Evolutionary conservation across 1,140 invertebrate genomes (phyloP).

Genomic region (Temnothorax longispinosus): DNA sequence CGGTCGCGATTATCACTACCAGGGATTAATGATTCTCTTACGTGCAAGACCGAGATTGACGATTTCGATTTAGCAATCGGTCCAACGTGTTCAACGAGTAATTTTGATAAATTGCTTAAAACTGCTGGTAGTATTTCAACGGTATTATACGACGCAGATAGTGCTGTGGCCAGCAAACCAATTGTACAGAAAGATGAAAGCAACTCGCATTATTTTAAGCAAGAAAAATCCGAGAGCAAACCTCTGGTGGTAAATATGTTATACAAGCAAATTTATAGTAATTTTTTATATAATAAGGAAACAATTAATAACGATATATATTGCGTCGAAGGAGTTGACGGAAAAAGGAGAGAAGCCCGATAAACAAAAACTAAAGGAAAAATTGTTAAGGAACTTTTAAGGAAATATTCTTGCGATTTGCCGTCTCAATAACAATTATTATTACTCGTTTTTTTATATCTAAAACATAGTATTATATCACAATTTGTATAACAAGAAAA

Average conservation of each 20-base stretch:
- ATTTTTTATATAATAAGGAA: constrained; percentile 17
- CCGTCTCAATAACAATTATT: constrained; percentile 16
- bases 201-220: constrained; percentile 31
- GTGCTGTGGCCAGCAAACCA: neutral
- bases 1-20: constrained; percentile 25
- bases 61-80: constrained; percentile 17
- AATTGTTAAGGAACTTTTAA: constrained; percentile 15
- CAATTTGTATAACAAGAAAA: constrained; percentile 29
- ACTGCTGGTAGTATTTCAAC: neutral
- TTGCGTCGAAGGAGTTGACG: neutral
- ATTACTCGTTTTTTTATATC: constrained; percentile 41
- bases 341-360: neutral
- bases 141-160: neutral
- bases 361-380: constrained; percentile 32
- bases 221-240: constrained; percentile 1
- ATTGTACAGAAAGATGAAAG: neutral
- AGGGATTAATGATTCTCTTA: neutral
- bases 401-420: neutral
- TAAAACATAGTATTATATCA: constrained; percentile 1
- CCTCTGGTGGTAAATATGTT: neutral
- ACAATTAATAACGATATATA: constrained; percentile 5
- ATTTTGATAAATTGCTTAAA: neutral
- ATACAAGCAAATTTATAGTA: neutral
- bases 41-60: neutral
- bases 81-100: neutral